phyloP scores from a whole-genome alignment of 1,140 invertebrate species.

The Metaphire vulgaris region DNA sequence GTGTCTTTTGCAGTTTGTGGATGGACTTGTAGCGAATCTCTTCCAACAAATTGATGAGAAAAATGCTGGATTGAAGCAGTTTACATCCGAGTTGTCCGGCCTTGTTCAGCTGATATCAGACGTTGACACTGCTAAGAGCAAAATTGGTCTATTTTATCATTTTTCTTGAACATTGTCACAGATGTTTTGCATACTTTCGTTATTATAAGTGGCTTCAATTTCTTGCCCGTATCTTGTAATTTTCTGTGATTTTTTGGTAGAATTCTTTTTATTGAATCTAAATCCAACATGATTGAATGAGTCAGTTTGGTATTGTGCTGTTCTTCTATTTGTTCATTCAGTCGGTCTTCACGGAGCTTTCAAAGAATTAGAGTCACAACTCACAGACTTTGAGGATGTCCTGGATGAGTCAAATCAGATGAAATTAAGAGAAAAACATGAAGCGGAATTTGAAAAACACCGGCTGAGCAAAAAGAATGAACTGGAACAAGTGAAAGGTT shows the following conservation, averaged over 20 bases:
- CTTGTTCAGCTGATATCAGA: background rate
- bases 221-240: too few species aligned
- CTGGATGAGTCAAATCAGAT: background rate
- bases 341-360: background rate
- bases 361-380: background rate
- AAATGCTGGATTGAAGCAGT: background rate
- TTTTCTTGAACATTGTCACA: too few species aligned
- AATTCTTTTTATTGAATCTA: too few species aligned
- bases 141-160: too few species aligned
- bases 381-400: background rate
- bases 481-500: background rate
- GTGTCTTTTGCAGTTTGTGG: background rate
- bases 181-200: too few species aligned
- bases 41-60: background rate
- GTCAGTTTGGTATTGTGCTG: too few species aligned
- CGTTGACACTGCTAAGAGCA: background rate
- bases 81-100: background rate
- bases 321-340: too few species aligned
- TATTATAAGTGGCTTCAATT: too few species aligned
- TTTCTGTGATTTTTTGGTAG: too few species aligned
- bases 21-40: background rate
- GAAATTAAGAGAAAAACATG: background rate
- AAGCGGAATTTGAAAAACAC: background rate
- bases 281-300: too few species aligned
- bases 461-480: background rate